These are phyloP conservation scores for Carollia perspicillata DNA, from an alignment of 2,113 vertebrate genomes.

Conservation along the genomic window DNA sequence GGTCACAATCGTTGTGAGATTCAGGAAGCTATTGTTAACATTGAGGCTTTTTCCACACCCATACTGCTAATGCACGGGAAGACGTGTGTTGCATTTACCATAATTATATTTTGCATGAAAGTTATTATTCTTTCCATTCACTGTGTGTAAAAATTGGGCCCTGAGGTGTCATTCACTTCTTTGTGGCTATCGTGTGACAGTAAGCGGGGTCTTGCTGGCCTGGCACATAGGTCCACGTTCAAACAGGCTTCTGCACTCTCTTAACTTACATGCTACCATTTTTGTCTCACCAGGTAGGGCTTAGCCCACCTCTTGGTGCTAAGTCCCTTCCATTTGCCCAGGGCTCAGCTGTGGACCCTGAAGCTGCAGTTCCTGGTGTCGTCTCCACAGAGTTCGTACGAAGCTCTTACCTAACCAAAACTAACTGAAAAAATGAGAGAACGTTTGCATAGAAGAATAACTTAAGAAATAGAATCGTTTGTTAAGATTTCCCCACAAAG, in stretches of 20 bases:
- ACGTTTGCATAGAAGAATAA: neutral
- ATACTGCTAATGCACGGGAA: neutral
- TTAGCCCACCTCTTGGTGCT: too few relatives aligned
- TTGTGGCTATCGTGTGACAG: too few relatives aligned
- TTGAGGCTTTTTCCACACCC: neutral
- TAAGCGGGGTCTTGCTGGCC: neutral
- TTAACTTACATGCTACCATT: too few relatives aligned
- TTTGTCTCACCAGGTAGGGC: neutral
- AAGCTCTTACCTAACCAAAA: neutral
- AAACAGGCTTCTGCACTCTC: neutral
- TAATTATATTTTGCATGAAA: neutral
- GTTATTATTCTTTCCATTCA: neutral
- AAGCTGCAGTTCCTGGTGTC: neutral
- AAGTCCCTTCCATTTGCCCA: neutral
- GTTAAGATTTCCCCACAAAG: neutral
- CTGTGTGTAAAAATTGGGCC: neutral
- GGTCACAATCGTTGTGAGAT: neutral
- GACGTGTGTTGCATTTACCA: neutral
- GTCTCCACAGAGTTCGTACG: neutral
- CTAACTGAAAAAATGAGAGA: neutral
- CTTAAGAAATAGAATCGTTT: neutral
- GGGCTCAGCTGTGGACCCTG: neutral
- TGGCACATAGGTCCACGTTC: neutral
- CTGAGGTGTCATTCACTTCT: neutral
- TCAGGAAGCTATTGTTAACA: neutral